A percentile compares a stretch with the other conserved stretches of the same genome.
Evolutionary conservation across 2,797 vertebrate species (phyloP).

Genomic region (Crocidura indochinensis): DNA sequence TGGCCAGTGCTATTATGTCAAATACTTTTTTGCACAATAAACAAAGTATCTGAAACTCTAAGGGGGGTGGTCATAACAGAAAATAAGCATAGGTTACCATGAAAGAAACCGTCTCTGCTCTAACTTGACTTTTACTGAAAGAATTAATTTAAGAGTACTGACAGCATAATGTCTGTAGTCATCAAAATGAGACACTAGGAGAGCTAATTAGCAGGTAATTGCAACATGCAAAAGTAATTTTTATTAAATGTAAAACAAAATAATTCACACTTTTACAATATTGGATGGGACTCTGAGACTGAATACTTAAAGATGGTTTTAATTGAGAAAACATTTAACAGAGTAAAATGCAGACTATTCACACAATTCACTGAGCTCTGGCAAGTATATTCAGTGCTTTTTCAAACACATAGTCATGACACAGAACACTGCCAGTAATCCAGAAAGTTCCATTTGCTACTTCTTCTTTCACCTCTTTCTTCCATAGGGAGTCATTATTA

Average conservation of each 20-base stretch:
- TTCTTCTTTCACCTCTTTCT: neutral
- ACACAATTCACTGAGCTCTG: neutral
- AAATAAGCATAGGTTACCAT: constrained; percentile 25
- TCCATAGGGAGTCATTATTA: neutral
- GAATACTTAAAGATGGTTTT: constrained; percentile 36
- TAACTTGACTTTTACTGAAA: constrained; percentile 44
- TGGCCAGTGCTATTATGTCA: neutral
- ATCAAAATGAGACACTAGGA: constrained; percentile 23
- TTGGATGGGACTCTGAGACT: constrained; percentile 2
- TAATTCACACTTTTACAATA: neutral
- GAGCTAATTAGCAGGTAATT: constrained; percentile 56
- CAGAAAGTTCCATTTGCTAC: constrained; percentile 15
- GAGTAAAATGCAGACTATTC: neutral
- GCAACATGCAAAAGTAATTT: neutral
- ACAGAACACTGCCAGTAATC: neutral
- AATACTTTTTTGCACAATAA: neutral
- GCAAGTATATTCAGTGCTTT: neutral
- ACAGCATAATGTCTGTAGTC: neutral
- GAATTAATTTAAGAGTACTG: neutral
- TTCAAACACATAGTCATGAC: neutral
- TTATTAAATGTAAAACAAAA: constrained; percentile 40
- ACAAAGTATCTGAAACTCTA: neutral
- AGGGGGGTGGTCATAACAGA: constrained; percentile 12
- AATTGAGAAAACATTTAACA: constrained; percentile 32
- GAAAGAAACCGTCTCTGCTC: constrained; percentile 23